phyloP scores from a whole-genome alignment of 2,888 invertebrate species.

The Barypeithes pellucidus region DNA sequence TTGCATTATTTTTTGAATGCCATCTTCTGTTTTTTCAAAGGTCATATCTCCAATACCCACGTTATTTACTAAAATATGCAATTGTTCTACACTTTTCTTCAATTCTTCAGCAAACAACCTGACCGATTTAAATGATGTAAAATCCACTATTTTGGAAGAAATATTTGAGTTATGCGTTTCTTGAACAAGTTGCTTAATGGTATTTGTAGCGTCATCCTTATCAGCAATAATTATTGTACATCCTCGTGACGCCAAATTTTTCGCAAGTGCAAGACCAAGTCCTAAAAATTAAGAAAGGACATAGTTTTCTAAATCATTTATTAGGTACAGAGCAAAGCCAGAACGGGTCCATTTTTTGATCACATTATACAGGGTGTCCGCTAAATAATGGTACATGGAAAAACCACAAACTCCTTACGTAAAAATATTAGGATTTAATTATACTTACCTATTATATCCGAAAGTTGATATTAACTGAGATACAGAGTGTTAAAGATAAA shows the following conservation, averaged over 20 bases:
- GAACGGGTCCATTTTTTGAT: no score
- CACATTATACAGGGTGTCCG: no score
- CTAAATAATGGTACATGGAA: no score
- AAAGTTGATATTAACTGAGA: no score
- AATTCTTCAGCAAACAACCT: slow-evolving; percentile 77
- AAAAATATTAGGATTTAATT: no score
- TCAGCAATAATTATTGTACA: slow-evolving; percentile 42
- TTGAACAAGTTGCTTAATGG: slow-evolving; percentile 14
- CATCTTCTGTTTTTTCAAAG: slow-evolving; percentile 67
- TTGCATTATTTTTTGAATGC: slow-evolving; percentile 77
- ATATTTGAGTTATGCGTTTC: slow-evolving; percentile 33
- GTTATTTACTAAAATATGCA: slow-evolving; percentile 79
- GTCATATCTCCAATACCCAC: slow-evolving; percentile 69
- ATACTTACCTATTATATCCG: no score
- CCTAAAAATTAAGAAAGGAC: slow-evolving; percentile 33
- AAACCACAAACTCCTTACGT: no score
- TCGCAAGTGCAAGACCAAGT: slow-evolving; percentile 44
- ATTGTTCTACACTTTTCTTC: slow-evolving; percentile 70
- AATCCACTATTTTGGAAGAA: slow-evolving; percentile 66
- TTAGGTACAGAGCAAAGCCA: no score
- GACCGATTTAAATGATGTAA: slow-evolving; percentile 73
- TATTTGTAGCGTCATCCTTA: slow-evolving; percentile 22
- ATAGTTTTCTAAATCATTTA: no score
- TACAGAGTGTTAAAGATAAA: no score
- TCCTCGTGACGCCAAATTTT: slow-evolving; percentile 40